Conservation (phyloP, 2,113 vertebrate species). For the Cryptotis parvus region DNA sequence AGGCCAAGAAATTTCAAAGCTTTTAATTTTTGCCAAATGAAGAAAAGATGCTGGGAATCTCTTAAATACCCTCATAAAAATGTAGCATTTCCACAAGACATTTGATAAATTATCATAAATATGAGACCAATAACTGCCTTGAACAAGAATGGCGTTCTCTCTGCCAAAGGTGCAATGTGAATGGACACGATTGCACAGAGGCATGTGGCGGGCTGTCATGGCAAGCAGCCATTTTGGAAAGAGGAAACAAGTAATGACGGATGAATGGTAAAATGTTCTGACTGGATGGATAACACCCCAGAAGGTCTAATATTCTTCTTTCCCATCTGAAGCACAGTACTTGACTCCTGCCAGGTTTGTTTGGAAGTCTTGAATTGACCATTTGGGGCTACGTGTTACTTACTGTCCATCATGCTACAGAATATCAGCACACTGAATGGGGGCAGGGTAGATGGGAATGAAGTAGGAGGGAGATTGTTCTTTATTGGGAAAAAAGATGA, state of each 20-base stretch:
- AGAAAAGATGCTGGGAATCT: conserved; percentile 66
- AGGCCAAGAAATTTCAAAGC: conserved; percentile 75
- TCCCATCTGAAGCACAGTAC: conserved; percentile 24
- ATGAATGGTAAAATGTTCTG: conserved; percentile 70
- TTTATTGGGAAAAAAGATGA: conserved; percentile 1
- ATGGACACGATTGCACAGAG: conserved; percentile 57
- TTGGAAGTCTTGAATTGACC: conserved; percentile 43
- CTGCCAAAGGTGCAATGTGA: conserved; percentile 78
- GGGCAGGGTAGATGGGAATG: background rate
- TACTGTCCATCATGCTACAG: conserved; percentile 20
- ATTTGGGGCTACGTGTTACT: conserved; percentile 56
- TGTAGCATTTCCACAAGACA: conserved; percentile 65
- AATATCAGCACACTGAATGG: conserved; percentile 26
- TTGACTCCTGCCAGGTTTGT: conserved; percentile 53
- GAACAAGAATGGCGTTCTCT: conserved; percentile 45
- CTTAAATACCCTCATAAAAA: conserved; percentile 56
- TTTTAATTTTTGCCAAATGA: conserved; percentile 68
- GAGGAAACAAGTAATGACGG: conserved; percentile 64
- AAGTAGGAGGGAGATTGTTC: background rate
- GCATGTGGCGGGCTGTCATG: conserved; percentile 48
- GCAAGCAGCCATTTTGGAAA: conserved; percentile 69
- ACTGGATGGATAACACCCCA: conserved; percentile 48
- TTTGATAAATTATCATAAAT: conserved; percentile 76
- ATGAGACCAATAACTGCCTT: conserved; percentile 58
- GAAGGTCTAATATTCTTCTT: conserved; percentile 57